Evolutionary conservation across 1,140 invertebrate genomes (phyloP).

Genomic region (Drosophila ercepeae): DNA sequence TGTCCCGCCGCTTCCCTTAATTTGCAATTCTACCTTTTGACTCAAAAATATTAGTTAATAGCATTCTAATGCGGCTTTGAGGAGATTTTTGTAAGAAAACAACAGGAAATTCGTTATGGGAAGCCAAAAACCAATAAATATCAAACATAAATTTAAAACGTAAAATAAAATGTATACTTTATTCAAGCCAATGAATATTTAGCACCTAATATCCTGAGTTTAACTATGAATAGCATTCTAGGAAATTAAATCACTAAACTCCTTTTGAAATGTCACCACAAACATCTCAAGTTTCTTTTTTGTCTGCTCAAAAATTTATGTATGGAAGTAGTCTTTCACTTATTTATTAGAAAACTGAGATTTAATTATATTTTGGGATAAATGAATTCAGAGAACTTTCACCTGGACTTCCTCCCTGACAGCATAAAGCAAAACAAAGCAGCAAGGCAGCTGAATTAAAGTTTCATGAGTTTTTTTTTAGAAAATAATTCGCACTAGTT

Average conservation of each 20-base stretch:
- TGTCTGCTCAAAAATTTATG: background rate
- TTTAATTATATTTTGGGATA: slow-evolving; percentile 3
- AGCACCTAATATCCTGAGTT: background rate
- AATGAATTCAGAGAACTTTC: slow-evolving; percentile 2
- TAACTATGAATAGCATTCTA: background rate
- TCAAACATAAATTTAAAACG: slow-evolving; percentile 1
- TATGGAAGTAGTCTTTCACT: background rate
- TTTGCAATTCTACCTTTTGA: slow-evolving; percentile 8
- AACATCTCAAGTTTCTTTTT: background rate
- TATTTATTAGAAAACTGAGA: background rate
- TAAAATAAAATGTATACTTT: background rate
- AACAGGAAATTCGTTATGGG: slow-evolving; percentile 36
- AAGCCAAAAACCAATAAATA: slow-evolving; percentile 13
- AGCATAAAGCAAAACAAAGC: too few relatives aligned
- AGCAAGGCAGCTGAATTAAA: slow-evolving; percentile 3
- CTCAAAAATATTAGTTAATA: slow-evolving; percentile 56
- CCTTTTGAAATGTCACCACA: background rate
- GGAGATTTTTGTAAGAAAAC: slow-evolving; percentile 18
- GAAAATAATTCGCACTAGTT: slow-evolving; percentile 1
- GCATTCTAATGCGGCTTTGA: slow-evolving; percentile 45
- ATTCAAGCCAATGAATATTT: background rate
- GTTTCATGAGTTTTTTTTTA: slow-evolving; percentile 17
- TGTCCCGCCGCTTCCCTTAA: slow-evolving; percentile 30
- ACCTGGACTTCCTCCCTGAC: background rate
- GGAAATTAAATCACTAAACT: background rate